Base-by-base conservation (phyloP, 2,113 vertebrate species). In the Periophthalmus modestus region DNA sequence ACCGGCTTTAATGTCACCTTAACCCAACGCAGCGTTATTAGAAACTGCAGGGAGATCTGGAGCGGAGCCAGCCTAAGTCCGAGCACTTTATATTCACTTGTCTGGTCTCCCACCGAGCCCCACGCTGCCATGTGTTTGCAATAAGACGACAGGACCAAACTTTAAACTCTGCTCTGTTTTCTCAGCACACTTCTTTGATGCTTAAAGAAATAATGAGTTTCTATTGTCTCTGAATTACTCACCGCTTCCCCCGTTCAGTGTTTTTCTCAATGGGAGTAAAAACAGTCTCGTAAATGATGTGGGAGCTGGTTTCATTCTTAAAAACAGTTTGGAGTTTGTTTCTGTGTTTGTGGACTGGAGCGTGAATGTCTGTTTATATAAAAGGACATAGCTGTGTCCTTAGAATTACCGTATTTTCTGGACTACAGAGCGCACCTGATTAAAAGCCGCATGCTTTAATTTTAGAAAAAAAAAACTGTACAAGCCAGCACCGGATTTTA, bases 71-170 rank as follows among this genome's bases (percentile, higher is more conserved):
- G 23, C 43, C 78, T 77, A 18, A 72, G 24, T 78, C 81, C 6
- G 69, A 82, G 28, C 36, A 59, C 80, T 70, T 82, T 71, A 65
- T 79, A 73, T 74, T 75, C 0, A 52, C 65, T 18, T 71, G 72
- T 81, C 78, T 69, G 66, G 67, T 70, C 61, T 63, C 59, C 57
- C n/a, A 48, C 66, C 75, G 69, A 72, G 15, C 47, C 1, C 23
- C 36, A 23, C 78, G 33, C 68, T 81, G 67, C 68, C 84, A 86
- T 43, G 16, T 76, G 84, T 83, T 83, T 74, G 66, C 54, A 88
- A 84, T 89, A 81, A 85, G 13, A 2, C 7, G 4, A 59, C 71
- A 68, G 75, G 23, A n/a, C 34, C 33, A 36, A 58, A 50, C 73
- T 79, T 72, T 50, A 48, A 70, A 62, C 63, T 71, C 50, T 69